Evolutionary conservation across 2,888 invertebrate genomes (phyloP).

Genomic region (Volucella inflata): DNA sequence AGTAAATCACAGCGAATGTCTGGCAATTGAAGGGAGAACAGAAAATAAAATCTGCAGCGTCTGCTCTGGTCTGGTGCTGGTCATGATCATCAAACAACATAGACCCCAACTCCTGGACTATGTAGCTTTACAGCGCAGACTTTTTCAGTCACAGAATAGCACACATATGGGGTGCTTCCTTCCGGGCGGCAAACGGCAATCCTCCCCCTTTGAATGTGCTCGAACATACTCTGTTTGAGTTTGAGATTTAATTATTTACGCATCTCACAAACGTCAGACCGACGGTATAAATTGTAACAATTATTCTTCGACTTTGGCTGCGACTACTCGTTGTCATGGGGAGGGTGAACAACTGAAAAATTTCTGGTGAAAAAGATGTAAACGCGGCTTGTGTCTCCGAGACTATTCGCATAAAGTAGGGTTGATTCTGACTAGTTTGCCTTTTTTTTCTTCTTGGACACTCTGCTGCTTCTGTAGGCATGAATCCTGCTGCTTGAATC

Average conservation of each 20-base stretch:
- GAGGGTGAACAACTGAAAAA: conserved; percentile 11
- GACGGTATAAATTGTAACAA: conserved; percentile 71
- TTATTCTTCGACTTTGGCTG: conserved; percentile 42
- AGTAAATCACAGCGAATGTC: conserved; percentile 56
- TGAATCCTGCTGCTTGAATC: conserved; percentile 45
- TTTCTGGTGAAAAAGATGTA: neutral
- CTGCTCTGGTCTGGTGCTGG: conserved; percentile 39
- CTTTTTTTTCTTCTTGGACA: conserved; percentile 16
- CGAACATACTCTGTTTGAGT: conserved; percentile 47
- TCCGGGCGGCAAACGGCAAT: conserved; percentile 12
- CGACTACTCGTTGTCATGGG: conserved; percentile 15
- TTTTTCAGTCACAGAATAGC: neutral
- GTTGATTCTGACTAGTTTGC: conserved; percentile 23
- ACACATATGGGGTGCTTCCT: conserved; percentile 51
- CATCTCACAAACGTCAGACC: conserved; percentile 62
- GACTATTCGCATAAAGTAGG: conserved; percentile 5
- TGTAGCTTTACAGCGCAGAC: conserved; percentile 15
- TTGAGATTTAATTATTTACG: conserved; percentile 73
- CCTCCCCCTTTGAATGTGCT: neutral
- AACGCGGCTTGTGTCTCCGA: neutral
- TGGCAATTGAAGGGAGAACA: conserved; percentile 7
- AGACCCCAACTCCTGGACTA: neutral
- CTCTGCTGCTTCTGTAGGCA: conserved; percentile 34
- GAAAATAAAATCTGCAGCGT: conserved; percentile 3
- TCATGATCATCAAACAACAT: conserved; percentile 49